phyloP scores from a whole-genome alignment of 2,797 vertebrate genomes.

The Halcyon chelicuti region DNA sequence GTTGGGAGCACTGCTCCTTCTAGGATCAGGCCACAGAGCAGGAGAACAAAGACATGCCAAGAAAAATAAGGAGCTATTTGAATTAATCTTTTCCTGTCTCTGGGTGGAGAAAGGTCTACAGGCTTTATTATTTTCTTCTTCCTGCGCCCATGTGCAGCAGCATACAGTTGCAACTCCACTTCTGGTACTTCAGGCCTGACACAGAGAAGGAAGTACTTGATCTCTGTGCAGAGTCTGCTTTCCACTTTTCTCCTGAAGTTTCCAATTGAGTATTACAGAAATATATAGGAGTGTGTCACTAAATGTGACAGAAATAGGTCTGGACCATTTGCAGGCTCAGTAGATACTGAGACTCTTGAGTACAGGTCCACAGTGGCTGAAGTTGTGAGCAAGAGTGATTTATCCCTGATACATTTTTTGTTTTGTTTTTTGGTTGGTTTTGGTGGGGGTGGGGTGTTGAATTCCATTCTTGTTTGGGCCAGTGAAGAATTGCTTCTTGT shows the following conservation, averaged over 20 bases:
- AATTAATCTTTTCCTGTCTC: background rate
- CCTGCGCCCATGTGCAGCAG: background rate
- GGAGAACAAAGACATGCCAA: background rate
- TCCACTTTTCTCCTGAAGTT: background rate
- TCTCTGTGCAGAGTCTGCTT: background rate
- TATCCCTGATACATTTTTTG: background rate
- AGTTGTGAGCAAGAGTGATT: background rate
- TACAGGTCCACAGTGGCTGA: background rate
- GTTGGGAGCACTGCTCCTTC: background rate
- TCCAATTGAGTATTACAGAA: accelerated
- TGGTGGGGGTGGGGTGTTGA: background rate
- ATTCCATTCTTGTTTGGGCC: background rate
- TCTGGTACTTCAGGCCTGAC: background rate
- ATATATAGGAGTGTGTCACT: background rate
- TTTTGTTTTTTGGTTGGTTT: background rate
- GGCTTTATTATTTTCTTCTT: background rate
- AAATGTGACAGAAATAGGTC: background rate
- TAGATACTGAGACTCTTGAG: background rate
- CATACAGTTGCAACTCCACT: accelerated
- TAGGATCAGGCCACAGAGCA: background rate
- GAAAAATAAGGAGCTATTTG: background rate
- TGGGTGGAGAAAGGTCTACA: background rate
- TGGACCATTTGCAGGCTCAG: background rate
- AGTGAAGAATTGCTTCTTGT: background rate
- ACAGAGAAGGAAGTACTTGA: background rate